Evolutionary conservation across 2,797 vertebrate genomes (phyloP).

Genomic region (Stomatorhinus walkeri): DNA sequence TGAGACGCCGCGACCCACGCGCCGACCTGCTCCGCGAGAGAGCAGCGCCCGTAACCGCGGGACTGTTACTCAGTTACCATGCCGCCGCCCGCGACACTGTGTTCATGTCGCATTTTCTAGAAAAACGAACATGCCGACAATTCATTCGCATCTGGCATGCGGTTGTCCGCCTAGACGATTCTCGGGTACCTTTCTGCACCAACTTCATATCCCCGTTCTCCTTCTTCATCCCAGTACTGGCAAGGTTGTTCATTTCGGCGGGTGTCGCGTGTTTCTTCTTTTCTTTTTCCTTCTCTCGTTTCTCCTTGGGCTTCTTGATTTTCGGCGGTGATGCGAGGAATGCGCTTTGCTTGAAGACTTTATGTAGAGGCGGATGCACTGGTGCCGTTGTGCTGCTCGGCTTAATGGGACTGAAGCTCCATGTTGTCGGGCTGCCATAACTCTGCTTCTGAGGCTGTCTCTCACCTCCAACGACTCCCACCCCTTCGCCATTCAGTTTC

Average conservation of each 20-base stretch:
- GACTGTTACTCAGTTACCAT: background rate
- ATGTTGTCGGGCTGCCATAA: constrained; percentile 58
- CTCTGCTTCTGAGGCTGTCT: constrained; percentile 60
- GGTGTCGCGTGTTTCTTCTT: constrained; percentile 65
- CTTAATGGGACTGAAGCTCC: constrained; percentile 61
- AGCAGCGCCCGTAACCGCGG: background rate
- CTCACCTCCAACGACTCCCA: constrained; percentile 56
- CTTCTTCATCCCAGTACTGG: constrained; percentile 55
- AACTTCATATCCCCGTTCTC: constrained; percentile 79
- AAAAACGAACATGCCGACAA: background rate
- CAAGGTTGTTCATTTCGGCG: constrained; percentile 50
- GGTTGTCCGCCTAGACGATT: background rate
- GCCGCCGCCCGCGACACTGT: background rate
- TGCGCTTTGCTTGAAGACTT: constrained; percentile 69
- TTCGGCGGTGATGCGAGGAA: constrained; percentile 60
- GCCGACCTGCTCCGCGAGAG: background rate
- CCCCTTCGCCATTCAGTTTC: constrained; percentile 75
- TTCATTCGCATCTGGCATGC: background rate
- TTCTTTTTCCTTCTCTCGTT: constrained; percentile 67
- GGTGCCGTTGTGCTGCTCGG: constrained; percentile 38
- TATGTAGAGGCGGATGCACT: constrained; percentile 53
- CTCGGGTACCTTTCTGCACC: constrained; percentile 61
- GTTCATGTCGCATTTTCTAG: background rate
- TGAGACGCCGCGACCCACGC: background rate
- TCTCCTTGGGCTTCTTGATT: constrained; percentile 67